Evolutionary conservation across 2,888 invertebrate genomes (phyloP).

Genomic region (Panorpa germanica): DNA sequence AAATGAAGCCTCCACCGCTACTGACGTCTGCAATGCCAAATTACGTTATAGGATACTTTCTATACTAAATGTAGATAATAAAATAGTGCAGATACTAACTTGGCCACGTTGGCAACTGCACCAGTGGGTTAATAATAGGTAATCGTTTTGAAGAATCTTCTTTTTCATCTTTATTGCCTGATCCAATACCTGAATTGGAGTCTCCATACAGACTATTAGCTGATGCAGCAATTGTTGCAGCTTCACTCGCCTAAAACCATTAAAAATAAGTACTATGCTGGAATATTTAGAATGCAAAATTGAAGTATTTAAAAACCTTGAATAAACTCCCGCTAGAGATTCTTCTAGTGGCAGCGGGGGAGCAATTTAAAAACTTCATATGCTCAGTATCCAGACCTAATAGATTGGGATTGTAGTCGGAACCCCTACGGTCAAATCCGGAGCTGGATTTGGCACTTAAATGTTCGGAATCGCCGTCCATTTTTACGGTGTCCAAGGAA

Average conservation of each 20-base stretch:
- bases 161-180: too few species aligned
- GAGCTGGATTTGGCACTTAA: too few species aligned
- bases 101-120: conserved; percentile 75
- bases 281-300: neutral
- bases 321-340: conserved; percentile 83
- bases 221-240: conserved; percentile 35
- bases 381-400: conserved; percentile 42
- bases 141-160: conserved; percentile 45
- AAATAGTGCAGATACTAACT: conserved; percentile 28
- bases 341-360: conserved; percentile 69
- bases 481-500: conserved; percentile 24
- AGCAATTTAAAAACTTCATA: conserved; percentile 45
- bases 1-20: conserved; percentile 70
- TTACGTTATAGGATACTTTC: conserved; percentile 6
- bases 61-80: conserved; percentile 2
- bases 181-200: conserved; percentile 21
- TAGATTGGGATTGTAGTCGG: conserved; percentile 36
- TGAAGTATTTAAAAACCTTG: conserved; percentile 25
- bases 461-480: conserved; percentile 25
- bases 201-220: conserved; percentile 31
- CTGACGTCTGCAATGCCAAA: conserved; percentile 33
- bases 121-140: conserved; percentile 80
- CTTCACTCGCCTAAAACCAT: conserved; percentile 21
- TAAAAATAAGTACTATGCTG: neutral
- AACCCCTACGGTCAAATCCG: conserved; percentile 25